Conservation (phyloP, 2,113 vertebrate genomes). For the Otolemur garnettii region DNA sequence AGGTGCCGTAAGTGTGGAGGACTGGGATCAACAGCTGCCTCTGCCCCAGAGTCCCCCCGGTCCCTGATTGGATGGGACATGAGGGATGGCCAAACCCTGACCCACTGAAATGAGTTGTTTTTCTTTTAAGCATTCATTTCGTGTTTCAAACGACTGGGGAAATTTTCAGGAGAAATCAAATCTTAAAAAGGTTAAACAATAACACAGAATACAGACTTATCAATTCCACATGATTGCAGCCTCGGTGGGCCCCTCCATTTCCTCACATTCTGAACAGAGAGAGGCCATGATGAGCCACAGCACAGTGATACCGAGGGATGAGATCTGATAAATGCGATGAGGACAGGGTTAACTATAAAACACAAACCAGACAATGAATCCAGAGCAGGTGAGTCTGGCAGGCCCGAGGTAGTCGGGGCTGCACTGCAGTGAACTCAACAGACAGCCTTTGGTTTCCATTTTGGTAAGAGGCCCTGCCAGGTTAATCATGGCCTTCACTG, state of each 20-base stretch:
- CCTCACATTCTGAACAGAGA: neutral
- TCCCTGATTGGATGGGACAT: neutral
- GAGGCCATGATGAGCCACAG: neutral
- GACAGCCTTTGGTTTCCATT: neutral
- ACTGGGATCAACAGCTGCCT: neutral
- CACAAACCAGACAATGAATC: conserved; percentile 11
- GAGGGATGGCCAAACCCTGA: neutral
- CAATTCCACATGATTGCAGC: neutral
- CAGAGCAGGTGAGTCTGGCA: neutral
- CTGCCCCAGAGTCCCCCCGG: neutral
- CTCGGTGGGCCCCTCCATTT: neutral
- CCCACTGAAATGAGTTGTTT: neutral
- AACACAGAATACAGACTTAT: neutral
- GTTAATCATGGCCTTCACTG: neutral
- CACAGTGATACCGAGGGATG: neutral
- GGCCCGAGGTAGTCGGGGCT: neutral
- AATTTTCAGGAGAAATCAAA: conserved; percentile 15
- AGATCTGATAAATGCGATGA: neutral
- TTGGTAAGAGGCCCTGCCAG: neutral
- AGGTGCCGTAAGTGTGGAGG: neutral
- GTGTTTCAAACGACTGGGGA: conserved; percentile 10
- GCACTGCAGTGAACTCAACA: neutral
- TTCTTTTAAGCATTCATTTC: neutral
- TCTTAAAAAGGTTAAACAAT: neutral
- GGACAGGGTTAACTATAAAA: conserved; percentile 1